Conservation (phyloP, 2,888 invertebrate genomes). For the Camponotus fellah region DNA sequence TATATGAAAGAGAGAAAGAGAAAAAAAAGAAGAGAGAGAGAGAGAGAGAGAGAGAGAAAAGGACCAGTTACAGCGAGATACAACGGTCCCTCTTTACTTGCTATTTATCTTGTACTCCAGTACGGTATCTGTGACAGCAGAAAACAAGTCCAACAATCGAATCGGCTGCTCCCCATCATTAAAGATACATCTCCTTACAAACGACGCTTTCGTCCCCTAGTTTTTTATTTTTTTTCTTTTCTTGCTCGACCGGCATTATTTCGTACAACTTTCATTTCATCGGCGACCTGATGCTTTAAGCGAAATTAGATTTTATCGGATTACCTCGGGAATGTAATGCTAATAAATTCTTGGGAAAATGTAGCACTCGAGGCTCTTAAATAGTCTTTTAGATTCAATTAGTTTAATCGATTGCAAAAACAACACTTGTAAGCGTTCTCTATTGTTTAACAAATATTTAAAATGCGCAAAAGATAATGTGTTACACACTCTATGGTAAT, state of each 20-base stretch:
- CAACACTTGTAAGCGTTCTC: neutral
- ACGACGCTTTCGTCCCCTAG: neutral
- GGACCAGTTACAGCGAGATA: conserved; percentile 21
- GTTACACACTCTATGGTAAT: neutral
- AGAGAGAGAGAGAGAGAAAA: conserved; percentile 16
- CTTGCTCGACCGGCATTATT: conserved; percentile 2
- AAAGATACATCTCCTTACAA: conserved; percentile 39
- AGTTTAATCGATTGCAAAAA: conserved; percentile 5
- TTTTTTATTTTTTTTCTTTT: neutral
- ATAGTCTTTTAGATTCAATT: conserved; percentile 10
- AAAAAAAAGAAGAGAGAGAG: neutral
- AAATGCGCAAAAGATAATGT: conserved; percentile 14
- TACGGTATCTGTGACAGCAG: conserved; percentile 31
- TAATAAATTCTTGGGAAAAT: conserved; percentile 22
- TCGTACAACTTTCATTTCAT: conserved; percentile 10
- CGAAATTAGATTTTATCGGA: conserved; percentile 26
- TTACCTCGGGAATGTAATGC: conserved; percentile 24
- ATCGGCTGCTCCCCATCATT: conserved; percentile 58
- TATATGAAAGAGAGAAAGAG: neutral
- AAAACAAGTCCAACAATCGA: conserved; percentile 51
- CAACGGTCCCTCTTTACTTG: conserved; percentile 43
- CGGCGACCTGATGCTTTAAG: conserved; percentile 13
- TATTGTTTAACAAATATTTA: neutral
- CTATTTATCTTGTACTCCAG: conserved; percentile 62
- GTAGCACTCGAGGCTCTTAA: conserved; percentile 5